Evolutionary conservation across 2,888 invertebrate species (phyloP).

Genomic region (Brenthis daphne): DNA sequence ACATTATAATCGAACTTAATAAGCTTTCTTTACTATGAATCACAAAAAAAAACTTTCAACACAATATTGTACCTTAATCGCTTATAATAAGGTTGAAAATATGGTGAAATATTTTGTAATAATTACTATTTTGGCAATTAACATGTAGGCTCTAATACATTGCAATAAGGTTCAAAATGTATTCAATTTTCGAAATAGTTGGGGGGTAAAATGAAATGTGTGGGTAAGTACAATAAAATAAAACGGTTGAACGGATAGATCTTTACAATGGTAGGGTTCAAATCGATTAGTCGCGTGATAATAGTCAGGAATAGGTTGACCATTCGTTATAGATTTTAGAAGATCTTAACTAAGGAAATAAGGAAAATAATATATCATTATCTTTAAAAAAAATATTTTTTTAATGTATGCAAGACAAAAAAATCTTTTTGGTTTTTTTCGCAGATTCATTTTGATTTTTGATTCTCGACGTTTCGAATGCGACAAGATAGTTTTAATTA

Average conservation of each 20-base stretch:
- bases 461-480: too few species aligned
- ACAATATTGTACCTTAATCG: slow-evolving; percentile 40
- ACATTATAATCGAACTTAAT: slow-evolving; percentile 51
- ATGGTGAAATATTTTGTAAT: slow-evolving; percentile 1
- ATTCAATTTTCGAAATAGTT: slow-evolving; percentile 25
- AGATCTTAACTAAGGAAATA: neutral
- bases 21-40: slow-evolving; percentile 31
- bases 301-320: slow-evolving; percentile 54
- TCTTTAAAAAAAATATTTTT: too few species aligned
- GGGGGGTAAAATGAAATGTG: slow-evolving; percentile 63
- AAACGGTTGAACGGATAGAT: slow-evolving; percentile 71
- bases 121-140: slow-evolving; percentile 13
- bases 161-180: slow-evolving; percentile 15
- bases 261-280: slow-evolving; percentile 70
- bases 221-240: slow-evolving; percentile 76
- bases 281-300: slow-evolving; percentile 77
- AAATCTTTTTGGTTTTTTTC: too few species aligned
- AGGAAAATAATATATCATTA: too few species aligned
- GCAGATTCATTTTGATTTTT: too few species aligned
- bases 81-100: slow-evolving; percentile 13
- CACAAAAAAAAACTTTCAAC: slow-evolving; percentile 5
- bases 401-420: too few species aligned
- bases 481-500: too few species aligned
- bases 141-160: neutral
- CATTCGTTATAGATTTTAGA: slow-evolving; percentile 34